phyloP scores from a whole-genome alignment of 2,797 vertebrate genomes.

The Botia almorhae region DNA sequence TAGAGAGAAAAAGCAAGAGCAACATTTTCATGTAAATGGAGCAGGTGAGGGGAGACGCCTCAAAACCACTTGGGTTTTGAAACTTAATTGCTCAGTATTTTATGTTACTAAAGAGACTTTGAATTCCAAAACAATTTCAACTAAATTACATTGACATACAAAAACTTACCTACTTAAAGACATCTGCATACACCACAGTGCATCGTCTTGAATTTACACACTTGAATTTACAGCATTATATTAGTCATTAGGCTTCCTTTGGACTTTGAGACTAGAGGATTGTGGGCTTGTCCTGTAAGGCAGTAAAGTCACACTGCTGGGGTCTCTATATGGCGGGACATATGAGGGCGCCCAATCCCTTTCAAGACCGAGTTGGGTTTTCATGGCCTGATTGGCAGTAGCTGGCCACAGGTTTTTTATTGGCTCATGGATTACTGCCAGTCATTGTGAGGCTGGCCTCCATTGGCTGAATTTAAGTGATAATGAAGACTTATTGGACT shows the following conservation, averaged over 20 bases:
- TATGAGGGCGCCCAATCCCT: slow-evolving; percentile 33
- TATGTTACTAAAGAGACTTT: slow-evolving; percentile 62
- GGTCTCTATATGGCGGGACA: slow-evolving; percentile 28
- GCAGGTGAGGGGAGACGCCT: slow-evolving; percentile 14
- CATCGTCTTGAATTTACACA: slow-evolving; percentile 63
- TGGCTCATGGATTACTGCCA: slow-evolving; percentile 73
- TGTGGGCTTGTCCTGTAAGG: slow-evolving; percentile 56
- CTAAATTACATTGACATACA: slow-evolving; percentile 34
- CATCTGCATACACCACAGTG: slow-evolving; percentile 36
- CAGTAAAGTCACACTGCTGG: slow-evolving; percentile 45
- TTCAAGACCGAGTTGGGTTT: slow-evolving; percentile 55
- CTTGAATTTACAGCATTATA: slow-evolving; percentile 72
- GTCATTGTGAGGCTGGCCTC: slow-evolving; percentile 78
- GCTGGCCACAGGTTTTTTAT: slow-evolving; percentile 63
- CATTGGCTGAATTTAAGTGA: slow-evolving; percentile 63
- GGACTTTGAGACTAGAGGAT: slow-evolving; percentile 55
- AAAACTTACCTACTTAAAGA: slow-evolving; percentile 36
- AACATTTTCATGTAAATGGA: slow-evolving; percentile 31
- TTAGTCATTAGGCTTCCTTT: slow-evolving; percentile 65
- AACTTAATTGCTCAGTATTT: slow-evolving; percentile 53
- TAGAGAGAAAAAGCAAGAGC: slow-evolving; percentile 16
- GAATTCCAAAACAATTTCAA: slow-evolving; percentile 53
- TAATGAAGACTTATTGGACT: slow-evolving; percentile 48
- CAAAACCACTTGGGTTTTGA: slow-evolving; percentile 9
- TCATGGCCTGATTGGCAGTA: slow-evolving; percentile 60